Evolutionary conservation across 2,113 vertebrate genomes (phyloP).

Genomic region (Lycocorax pyrrhopterus): DNA sequence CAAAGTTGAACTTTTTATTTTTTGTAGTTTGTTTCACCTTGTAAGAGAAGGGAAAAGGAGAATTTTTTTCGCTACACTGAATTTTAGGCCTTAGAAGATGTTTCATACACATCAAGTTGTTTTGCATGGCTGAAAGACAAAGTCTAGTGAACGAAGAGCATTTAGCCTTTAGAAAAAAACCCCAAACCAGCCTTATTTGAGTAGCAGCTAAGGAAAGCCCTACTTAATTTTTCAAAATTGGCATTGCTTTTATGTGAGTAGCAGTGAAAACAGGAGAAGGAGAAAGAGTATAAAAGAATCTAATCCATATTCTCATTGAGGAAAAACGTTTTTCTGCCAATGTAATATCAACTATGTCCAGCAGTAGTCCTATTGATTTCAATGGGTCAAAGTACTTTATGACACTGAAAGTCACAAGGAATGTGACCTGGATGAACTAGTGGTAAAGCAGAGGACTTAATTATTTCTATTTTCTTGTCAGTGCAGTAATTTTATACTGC

Average conservation of each 20-base stretch:
- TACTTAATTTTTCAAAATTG: not conserved
- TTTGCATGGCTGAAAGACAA: not conserved
- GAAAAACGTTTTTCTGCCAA: not conserved
- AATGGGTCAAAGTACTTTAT: not conserved
- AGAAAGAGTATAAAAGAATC: not conserved
- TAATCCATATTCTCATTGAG: not conserved
- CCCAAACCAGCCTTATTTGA: not conserved
- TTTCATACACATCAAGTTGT: not conserved
- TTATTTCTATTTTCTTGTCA: conserved; percentile 32
- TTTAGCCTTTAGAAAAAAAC: not conserved
- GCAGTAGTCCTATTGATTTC: not conserved
- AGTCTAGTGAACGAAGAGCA: not conserved
- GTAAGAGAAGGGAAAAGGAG: not conserved
- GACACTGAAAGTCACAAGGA: not conserved
- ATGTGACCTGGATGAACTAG: not conserved
- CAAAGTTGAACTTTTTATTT: conserved; percentile 23
- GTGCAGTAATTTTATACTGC: not conserved
- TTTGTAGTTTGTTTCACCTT: conserved; percentile 8
- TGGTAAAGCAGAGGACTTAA: not conserved
- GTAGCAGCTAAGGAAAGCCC: not conserved
- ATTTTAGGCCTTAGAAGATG: not conserved
- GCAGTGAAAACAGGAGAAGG: not conserved
- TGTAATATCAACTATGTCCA: not conserved
- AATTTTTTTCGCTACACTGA: not conserved
- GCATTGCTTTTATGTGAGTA: not conserved